Percentiles rank a stretch among this genome's conserved stretches.
phyloP scores from a whole-genome alignment of 2,113 vertebrate species.

The Mus musculus region GRCm39 chr2:75355501-75356000 shows the following conservation, averaged over 20 bases:
- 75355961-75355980: conserved; percentile 67
- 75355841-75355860: conserved; percentile 66
- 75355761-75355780: conserved; percentile 23
- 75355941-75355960: conserved; percentile 52
- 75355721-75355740: not conserved
- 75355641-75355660: conserved; percentile 16
- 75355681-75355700: conserved; percentile 38
- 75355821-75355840: conserved; percentile 65
- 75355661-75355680: not conserved
- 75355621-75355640: not conserved
- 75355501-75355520: not conserved
- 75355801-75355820: not conserved
- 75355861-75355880: conserved; percentile 55
- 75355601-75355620: not conserved
- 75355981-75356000: not conserved
- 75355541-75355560: conserved; percentile 55
- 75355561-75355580: not conserved
- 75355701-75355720: not conserved
- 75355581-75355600: conserved; percentile 1
- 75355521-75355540: not conserved
- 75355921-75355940: conserved; percentile 50
- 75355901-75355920: conserved; percentile 31
- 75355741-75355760: conserved; percentile 60
- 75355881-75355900: conserved; percentile 42
- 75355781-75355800: conserved; percentile 20